Percentiles rank a stretch among this genome's conserved stretches.
phyloP scores from a whole-genome alignment of 2,113 vertebrate species.

The Struthio camelus region DNA sequence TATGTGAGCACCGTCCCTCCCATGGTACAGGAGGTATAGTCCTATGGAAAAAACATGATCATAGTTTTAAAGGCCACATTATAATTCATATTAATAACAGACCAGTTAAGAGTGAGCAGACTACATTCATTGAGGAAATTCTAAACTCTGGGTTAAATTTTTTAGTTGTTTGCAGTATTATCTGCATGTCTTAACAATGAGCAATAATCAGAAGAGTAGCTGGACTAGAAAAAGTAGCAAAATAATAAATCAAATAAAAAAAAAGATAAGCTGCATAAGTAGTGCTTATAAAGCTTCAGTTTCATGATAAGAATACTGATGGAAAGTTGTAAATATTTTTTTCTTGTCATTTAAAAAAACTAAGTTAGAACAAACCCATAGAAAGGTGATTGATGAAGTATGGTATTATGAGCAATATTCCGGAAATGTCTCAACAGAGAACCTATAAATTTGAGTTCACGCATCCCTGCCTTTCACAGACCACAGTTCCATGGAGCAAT shows the following conservation, averaged over 20 bases:
- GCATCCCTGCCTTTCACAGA: constrained; percentile 15
- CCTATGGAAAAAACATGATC: not conserved
- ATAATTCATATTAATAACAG: not conserved
- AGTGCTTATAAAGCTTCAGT: not conserved
- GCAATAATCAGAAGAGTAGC: not conserved
- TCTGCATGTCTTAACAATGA: not conserved
- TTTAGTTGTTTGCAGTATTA: not conserved
- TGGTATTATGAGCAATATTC: constrained; percentile 26
- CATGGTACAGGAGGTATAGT: not conserved
- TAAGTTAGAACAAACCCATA: not conserved
- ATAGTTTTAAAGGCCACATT: not conserved
- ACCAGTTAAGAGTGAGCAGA: not conserved
- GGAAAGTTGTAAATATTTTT: not conserved
- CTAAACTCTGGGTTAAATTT: not conserved
- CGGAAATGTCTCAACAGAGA: constrained; percentile 22
- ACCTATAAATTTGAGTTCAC: constrained; percentile 33
- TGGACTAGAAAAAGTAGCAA: not conserved
- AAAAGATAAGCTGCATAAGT: not conserved
- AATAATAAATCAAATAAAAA: not conserved
- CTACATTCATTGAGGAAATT: not conserved
- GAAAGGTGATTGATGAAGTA: constrained; percentile 14
- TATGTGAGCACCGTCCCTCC: not conserved
- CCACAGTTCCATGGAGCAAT: not conserved
- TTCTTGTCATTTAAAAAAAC: not conserved
- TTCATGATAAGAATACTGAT: constrained; percentile 5